Evolutionary conservation across 2,113 vertebrate genomes (phyloP).

Genomic region (Plotosus lineatus): DNA sequence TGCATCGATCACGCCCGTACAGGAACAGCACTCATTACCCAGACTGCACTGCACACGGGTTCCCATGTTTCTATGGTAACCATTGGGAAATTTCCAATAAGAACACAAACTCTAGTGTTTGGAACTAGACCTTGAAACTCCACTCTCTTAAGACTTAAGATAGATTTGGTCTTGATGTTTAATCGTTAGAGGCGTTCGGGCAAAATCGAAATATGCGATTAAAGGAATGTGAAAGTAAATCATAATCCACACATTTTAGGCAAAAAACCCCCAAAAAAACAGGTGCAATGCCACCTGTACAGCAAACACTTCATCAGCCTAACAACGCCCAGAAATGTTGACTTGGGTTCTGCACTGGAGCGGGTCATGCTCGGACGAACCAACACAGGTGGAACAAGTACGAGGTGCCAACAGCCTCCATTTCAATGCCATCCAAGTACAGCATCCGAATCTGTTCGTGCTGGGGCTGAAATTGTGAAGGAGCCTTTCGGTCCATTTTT

Average conservation of each 20-base stretch:
- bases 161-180: slow-evolving; percentile 7
- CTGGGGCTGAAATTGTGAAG: too few relatives aligned
- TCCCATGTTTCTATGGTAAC: background rate
- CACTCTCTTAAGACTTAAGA: background rate
- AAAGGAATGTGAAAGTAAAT: slow-evolving; percentile 11
- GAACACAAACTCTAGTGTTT: background rate
- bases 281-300: too few relatives aligned
- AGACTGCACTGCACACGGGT: background rate
- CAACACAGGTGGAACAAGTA: too few relatives aligned
- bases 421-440: too few relatives aligned
- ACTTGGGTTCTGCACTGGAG: too few relatives aligned
- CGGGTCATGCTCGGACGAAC: too few relatives aligned
- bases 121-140: background rate
- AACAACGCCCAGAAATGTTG: too few relatives aligned
- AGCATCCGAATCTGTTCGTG: too few relatives aligned
- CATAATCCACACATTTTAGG: background rate
- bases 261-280: background rate
- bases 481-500: too few relatives aligned
- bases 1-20: background rate
- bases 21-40: background rate
- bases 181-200: background rate
- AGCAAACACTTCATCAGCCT: too few relatives aligned
- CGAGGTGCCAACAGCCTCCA: too few relatives aligned
- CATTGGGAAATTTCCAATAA: background rate
- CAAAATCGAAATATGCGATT: slow-evolving; percentile 4